Base-by-base conservation (phyloP, 23 tunicate species). In the Trididemnum clinides region DNA sequence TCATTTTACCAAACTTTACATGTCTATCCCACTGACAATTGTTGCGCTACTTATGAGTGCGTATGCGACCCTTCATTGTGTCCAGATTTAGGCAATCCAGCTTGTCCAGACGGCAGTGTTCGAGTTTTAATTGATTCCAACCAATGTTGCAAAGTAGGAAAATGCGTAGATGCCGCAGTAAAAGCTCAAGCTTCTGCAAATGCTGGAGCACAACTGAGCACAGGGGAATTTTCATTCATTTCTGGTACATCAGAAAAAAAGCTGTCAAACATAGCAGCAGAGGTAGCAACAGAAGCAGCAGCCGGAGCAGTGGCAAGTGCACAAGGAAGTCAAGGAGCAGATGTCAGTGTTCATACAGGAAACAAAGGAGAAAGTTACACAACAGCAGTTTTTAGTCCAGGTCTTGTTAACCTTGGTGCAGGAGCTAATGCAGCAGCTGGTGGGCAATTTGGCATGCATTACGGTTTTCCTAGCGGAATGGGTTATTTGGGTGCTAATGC, bases 91-190 rank as follows among this genome's bases (percentile, higher is more conserved):
- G 93, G 91, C 10, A 90, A 89, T 85, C 90, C 90, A 0, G 90
- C 93, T 21, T 94, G 98, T 63, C 94, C 98, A 18, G 87, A 72
- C 25, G 98, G 98, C 18, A 64, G 88, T 39, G 72, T 88, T 29
- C 74, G 98, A 22, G 82, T 89, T 15, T 71, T 89, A 33, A 86
- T 89, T 1, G 98, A 94, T 12, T 81, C 90, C 23, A 69, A 82
- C 20, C 89, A 83, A 72, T 94, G 98, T 72, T 94, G 98, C 62
- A 84, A 82, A 31, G 87, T 94, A n/a, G 93, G 95, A 33, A 94
- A 94, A 85, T 94, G 98, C 54, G 93, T 92, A 3, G 57, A 87
- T 33, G 69, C 89, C 34, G 32, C 90, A 19, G 83, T 77, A 1
- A 29, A 64, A 28, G 81, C 84, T 29, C 28, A 51, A 29, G 63